Percentiles rank a stretch among this genome's conserved stretches.
Evolutionary conservation across 2,888 invertebrate genomes (phyloP).

Genomic region (Timandra comae): DNA sequence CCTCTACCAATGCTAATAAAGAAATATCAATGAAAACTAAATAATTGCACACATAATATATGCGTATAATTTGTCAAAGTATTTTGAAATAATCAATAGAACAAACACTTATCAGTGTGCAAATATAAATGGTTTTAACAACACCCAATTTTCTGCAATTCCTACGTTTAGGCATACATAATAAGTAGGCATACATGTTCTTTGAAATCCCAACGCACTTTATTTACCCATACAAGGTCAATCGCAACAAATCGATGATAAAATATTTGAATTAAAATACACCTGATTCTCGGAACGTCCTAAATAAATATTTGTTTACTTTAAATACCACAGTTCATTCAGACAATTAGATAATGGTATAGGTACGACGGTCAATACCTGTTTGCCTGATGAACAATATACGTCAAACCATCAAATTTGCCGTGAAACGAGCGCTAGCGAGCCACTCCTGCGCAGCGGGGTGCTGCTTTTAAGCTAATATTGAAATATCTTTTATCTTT

Average conservation of each 20-base stretch:
- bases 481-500: slow-evolving; percentile 58
- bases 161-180: too few species aligned
- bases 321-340: slow-evolving; percentile 15
- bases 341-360: slow-evolving; percentile 29
- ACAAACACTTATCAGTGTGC: too few species aligned
- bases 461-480: slow-evolving; percentile 45
- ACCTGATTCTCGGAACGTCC: slow-evolving; percentile 18
- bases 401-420: slow-evolving; percentile 33
- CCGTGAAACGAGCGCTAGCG: slow-evolving; percentile 29
- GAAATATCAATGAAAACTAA: too few species aligned
- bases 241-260: slow-evolving; percentile 9
- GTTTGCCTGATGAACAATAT: slow-evolving; percentile 32
- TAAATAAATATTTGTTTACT: slow-evolving; percentile 22
- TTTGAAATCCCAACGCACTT: too few species aligned
- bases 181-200: too few species aligned
- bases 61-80: too few species aligned
- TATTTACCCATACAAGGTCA: slow-evolving; percentile 13
- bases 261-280: slow-evolving; percentile 11
- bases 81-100: too few species aligned
- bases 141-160: too few species aligned
- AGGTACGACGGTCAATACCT: slow-evolving; percentile 24
- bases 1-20: too few species aligned
- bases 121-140: too few species aligned
- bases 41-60: too few species aligned
- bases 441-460: slow-evolving; percentile 44